These are phyloP conservation scores for Chaetodon trifasciatus DNA, from an alignment of 2,797 vertebrate genomes.

Conservation along the genomic window DNA sequence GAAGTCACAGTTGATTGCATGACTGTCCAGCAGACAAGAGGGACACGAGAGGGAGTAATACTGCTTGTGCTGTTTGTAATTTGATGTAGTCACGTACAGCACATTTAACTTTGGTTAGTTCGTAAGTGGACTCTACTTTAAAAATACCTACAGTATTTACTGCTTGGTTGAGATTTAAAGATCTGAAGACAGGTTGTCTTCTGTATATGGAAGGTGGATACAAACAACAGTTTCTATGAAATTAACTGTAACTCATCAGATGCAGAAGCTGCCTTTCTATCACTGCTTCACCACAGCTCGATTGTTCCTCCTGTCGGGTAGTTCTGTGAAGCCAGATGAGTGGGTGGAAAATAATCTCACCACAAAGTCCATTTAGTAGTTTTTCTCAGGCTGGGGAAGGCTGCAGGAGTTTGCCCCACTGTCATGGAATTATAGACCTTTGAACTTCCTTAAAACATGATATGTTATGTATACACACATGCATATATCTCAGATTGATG, in stretches of 20 bases:
- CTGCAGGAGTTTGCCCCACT: background rate
- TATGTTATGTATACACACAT: too few species aligned
- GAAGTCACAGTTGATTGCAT: constrained; percentile 65
- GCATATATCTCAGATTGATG: background rate
- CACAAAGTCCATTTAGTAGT: background rate
- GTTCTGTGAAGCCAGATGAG: background rate
- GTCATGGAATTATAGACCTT: background rate
- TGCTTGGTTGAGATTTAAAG: background rate
- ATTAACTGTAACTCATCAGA: background rate
- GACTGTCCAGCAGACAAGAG: constrained; percentile 61
- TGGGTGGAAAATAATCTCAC: background rate
- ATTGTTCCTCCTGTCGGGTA: constrained; percentile 6
- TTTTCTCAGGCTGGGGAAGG: background rate
- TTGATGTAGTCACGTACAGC: constrained; percentile 8
- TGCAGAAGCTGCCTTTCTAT: background rate
- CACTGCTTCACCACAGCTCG: too few species aligned
- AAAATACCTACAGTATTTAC: background rate
- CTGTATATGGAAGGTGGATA: background rate
- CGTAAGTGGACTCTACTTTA: background rate
- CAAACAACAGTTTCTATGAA: background rate
- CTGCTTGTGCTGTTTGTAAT: constrained; percentile 34
- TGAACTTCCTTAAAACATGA: background rate
- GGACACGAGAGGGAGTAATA: constrained; percentile 39
- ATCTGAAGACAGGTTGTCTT: background rate
- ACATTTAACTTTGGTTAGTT: constrained; percentile 1